Conservation (phyloP, 2,888 invertebrate genomes). For the Papilio gigon region DNA sequence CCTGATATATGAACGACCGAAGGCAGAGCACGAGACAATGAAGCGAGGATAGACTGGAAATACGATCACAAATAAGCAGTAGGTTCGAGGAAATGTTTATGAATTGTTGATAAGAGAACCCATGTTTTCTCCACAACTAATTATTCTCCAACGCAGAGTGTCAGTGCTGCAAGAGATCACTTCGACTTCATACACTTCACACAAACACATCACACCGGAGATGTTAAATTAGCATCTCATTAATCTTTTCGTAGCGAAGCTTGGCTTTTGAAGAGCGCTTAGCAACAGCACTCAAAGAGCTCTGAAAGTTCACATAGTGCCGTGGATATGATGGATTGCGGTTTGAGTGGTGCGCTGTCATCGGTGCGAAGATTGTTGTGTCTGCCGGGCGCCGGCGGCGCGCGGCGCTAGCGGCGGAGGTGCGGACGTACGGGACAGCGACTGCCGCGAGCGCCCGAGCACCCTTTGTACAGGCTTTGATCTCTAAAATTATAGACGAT, state of each 20-base stretch:
- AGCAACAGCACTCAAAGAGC: conserved; percentile 35
- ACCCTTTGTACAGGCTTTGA: conserved; percentile 47
- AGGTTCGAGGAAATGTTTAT: no score
- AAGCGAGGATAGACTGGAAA: no score
- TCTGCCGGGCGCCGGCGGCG: conserved; percentile 62
- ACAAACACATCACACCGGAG: conserved; percentile 6
- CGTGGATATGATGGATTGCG: conserved; percentile 60
- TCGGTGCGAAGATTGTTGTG: conserved; percentile 60
- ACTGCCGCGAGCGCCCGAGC: conserved; percentile 45
- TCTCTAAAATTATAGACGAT: conserved; percentile 41
- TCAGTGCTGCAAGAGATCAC: background rate
- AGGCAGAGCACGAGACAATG: no score
- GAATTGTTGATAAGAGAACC: no score
- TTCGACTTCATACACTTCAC: conserved; percentile 10
- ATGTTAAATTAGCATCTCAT: conserved; percentile 15
- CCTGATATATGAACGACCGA: no score
- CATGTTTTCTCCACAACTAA: no score
- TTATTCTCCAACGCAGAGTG: no score
- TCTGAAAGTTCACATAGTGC: conserved; percentile 41
- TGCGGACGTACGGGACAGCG: conserved; percentile 52
- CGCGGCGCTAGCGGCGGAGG: conserved; percentile 48
- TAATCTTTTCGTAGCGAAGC: conserved; percentile 31
- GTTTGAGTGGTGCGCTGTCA: conserved; percentile 75
- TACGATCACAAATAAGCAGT: no score
- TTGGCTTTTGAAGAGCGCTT: conserved; percentile 42